Conservation (phyloP, 1,140 invertebrate genomes). For the Eumeta japonica region DNA sequence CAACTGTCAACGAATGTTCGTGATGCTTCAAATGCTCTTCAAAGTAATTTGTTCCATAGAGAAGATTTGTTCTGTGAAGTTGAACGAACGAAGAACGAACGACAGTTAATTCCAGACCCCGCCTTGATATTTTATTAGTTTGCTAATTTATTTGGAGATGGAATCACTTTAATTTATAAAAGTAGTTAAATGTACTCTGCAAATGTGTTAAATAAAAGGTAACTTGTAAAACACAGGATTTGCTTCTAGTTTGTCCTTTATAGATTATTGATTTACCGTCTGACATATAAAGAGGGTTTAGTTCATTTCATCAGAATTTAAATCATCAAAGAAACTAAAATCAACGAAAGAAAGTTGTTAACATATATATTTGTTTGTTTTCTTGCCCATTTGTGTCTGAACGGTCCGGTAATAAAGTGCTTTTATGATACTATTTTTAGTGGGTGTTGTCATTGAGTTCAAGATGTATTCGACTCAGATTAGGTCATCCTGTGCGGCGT, state of each 20-base stretch:
- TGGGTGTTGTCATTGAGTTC: slow-evolving; percentile 52
- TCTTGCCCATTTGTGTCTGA: slow-evolving; percentile 33
- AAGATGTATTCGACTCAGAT: slow-evolving; percentile 43
- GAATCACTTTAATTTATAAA: slow-evolving; percentile 38
- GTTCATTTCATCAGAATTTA: slow-evolving; percentile 19
- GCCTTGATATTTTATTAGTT: slow-evolving; percentile 45
- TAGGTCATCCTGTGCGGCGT: slow-evolving; percentile 53
- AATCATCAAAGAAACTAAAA: slow-evolving; percentile 19
- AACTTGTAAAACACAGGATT: not conserved
- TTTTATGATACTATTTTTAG: slow-evolving; percentile 48
- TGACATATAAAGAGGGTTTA: slow-evolving; percentile 27
- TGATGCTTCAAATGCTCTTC: too few species aligned
- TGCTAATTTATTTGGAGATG: slow-evolving; percentile 37
- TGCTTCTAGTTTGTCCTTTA: too few species aligned
- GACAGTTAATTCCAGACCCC: slow-evolving; percentile 41
- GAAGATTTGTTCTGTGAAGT: too few species aligned
- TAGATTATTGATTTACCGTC: slow-evolving; percentile 39
- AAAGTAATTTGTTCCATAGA: too few species aligned
- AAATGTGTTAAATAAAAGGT: not conserved
- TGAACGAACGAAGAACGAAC: slow-evolving; percentile 27
- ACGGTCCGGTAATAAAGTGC: slow-evolving; percentile 18
- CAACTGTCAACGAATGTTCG: too few species aligned
- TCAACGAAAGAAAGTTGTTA: slow-evolving; percentile 17
- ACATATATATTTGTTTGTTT: slow-evolving; percentile 12
- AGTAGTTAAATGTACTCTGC: slow-evolving; percentile 26